phyloP scores from a whole-genome alignment of 2,113 vertebrate genomes.

The Antigone vipio region DNA sequence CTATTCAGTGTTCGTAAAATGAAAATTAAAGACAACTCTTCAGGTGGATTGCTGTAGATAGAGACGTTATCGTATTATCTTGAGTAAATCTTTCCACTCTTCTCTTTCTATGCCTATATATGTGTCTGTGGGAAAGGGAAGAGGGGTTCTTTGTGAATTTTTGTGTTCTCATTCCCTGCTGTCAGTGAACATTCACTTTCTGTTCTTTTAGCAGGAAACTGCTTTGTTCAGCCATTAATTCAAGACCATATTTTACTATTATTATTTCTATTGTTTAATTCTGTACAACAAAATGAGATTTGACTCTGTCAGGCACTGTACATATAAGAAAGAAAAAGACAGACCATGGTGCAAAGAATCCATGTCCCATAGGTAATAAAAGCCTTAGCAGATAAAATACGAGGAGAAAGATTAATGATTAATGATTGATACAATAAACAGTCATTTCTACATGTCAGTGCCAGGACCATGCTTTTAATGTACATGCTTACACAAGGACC shows the following conservation, averaged over 20 bases:
- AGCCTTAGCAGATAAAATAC: background rate
- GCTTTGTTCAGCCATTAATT: background rate
- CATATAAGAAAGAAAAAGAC: background rate
- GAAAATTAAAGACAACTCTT: background rate
- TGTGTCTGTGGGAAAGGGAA: background rate
- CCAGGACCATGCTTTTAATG: background rate
- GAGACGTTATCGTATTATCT: background rate
- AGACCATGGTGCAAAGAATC: background rate
- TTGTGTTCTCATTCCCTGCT: background rate
- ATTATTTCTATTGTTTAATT: background rate
- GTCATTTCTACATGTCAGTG: background rate
- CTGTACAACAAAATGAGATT: background rate
- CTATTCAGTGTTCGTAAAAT: background rate
- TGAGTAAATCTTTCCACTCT: background rate
- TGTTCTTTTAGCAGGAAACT: background rate
- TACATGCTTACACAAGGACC: background rate
- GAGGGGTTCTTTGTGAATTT: background rate
- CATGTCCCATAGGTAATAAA: background rate
- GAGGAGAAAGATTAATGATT: constrained; percentile 17
- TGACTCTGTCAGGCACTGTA: background rate
- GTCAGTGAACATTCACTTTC: background rate
- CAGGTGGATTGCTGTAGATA: background rate
- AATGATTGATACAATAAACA: constrained; percentile 29
- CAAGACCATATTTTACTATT: background rate
- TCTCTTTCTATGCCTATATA: background rate